Evolutionary conservation across 2,888 invertebrate species (phyloP), one percentile per base, ranked within the genome.

Genomic region (Harmothoe impar): DNA sequence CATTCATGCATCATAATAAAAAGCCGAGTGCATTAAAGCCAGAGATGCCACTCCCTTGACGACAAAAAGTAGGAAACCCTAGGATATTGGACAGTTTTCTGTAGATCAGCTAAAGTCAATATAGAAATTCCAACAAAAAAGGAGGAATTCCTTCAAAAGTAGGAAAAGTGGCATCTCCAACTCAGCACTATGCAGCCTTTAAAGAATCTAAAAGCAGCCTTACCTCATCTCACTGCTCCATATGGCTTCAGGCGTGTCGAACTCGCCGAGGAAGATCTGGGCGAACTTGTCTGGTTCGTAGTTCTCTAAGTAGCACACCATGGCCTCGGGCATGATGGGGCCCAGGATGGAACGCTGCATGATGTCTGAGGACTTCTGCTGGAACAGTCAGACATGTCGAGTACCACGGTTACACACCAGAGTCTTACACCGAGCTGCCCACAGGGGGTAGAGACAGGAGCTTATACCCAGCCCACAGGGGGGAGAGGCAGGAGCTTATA

Each of bases 181-280:
- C 10, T 43, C 10, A 43, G 43, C 43, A 43, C 10, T 7, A 7
- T 43, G 3, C 43, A 43, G 43, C 43, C 10, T 43, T 43, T 3
- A 43, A 43, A 43, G 43, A 43, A 43, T 43, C 62, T n/a, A 62
- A 62, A 20, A 20, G 12, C 20, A 62, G n/a, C n/a, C 92, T 91
- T 91, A 97, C 97, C 98, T 97, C 99, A 99, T 99, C 96, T 99
- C 99, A 0, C 98, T 97, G 95, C 98, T 99, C 99, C 99, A 99
- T 93, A 99, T 99, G 0, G 99, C 99, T 96, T 99, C 99, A 0
- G 99, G 99, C 12, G 99, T 99, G 96, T 99, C 99, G 96, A 98
- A 99, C 96, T 99, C 99, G 0, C 99, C 99, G 17, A 96, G 95
- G 93, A 96, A 96, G 29, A 99, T 96, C 96, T 99, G 98, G 0